phyloP scores from a whole-genome alignment of 30 jellyfish, hydroid and myxozoan genomes.

The Cassiopea xamachana region DNA sequence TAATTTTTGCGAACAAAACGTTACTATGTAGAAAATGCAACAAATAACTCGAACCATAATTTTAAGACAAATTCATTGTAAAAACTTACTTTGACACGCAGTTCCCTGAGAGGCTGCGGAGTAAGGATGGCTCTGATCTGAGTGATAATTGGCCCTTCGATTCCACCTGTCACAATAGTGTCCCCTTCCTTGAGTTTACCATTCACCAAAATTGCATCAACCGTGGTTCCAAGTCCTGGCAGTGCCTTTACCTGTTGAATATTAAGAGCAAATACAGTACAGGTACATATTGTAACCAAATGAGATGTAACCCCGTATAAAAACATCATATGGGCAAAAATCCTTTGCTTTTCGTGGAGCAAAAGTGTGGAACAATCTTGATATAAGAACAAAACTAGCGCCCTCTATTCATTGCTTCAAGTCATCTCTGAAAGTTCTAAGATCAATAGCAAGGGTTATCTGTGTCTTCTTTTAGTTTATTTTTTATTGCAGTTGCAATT shows the following conservation, averaged over 20 bases:
- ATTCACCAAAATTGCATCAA: slow-evolving; percentile 93
- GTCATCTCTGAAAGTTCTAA: no score
- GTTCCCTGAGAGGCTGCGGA: slow-evolving; percentile 98
- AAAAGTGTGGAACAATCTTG: no score
- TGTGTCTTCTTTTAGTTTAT: no score
- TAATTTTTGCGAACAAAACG: background rate
- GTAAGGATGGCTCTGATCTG: slow-evolving; percentile 95
- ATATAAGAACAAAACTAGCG: no score
- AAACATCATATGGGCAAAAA: background rate
- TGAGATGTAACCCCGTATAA: background rate
- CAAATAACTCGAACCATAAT: background rate
- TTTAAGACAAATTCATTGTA: background rate
- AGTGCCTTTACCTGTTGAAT: slow-evolving; percentile 85
- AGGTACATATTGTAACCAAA: background rate
- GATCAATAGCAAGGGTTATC: no score
- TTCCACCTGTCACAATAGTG: slow-evolving; percentile 92
- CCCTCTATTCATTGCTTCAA: no score
- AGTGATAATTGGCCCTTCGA: slow-evolving; percentile 98
- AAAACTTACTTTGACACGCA: slow-evolving; percentile 85
- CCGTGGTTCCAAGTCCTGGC: slow-evolving; percentile 96
- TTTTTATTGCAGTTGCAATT: no score
- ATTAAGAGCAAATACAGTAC: background rate
- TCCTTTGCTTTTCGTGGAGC: no score
- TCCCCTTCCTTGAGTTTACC: slow-evolving; percentile 98
- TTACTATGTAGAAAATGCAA: background rate